phyloP scores from a whole-genome alignment of 2,888 invertebrate genomes.

The Pandemis corylana region DNA sequence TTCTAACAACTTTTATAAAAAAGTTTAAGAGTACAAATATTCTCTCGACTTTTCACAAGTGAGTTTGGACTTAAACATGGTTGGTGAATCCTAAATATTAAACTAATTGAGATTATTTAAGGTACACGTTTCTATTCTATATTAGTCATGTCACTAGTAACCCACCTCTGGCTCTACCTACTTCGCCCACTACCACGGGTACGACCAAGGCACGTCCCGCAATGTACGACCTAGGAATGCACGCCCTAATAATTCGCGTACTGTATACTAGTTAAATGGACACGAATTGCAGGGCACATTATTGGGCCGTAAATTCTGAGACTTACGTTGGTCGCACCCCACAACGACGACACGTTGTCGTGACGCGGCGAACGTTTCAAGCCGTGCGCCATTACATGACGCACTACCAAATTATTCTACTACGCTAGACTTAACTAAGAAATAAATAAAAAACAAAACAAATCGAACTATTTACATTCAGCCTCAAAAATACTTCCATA shows the following conservation, averaged over 20 bases:
- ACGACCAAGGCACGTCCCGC: too few relatives aligned
- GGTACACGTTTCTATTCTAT: conserved; percentile 68
- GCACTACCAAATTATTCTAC: conserved; percentile 51
- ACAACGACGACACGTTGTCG: neutral
- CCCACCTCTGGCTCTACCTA: conserved; percentile 51
- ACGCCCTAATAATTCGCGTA: too few relatives aligned
- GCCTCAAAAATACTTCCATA: conserved; percentile 68
- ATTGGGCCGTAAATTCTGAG: too few relatives aligned
- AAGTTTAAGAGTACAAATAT: neutral
- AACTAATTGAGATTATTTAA: conserved; percentile 79
- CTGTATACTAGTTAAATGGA: too few relatives aligned
- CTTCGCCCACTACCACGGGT: neutral
- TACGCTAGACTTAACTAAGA: conserved; percentile 58
- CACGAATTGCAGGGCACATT: too few relatives aligned
- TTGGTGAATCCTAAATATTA: conserved; percentile 50
- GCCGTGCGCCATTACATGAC: conserved; percentile 67
- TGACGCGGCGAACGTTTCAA: neutral
- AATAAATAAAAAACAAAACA: conserved; percentile 74
- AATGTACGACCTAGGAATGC: too few relatives aligned
- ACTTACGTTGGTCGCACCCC: too few relatives aligned
- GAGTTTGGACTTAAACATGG: conserved; percentile 5
- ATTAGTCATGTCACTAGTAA: conserved; percentile 71
- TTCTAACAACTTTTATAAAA: neutral
- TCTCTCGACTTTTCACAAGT: conserved; percentile 5
- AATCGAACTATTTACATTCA: conserved; percentile 70